A percentile compares a stretch with the other conserved stretches of the same genome.
These are phyloP conservation scores for Alligator sinensis DNA, from an alignment of 2,113 vertebrate species.

Conservation along the genomic window DNA sequence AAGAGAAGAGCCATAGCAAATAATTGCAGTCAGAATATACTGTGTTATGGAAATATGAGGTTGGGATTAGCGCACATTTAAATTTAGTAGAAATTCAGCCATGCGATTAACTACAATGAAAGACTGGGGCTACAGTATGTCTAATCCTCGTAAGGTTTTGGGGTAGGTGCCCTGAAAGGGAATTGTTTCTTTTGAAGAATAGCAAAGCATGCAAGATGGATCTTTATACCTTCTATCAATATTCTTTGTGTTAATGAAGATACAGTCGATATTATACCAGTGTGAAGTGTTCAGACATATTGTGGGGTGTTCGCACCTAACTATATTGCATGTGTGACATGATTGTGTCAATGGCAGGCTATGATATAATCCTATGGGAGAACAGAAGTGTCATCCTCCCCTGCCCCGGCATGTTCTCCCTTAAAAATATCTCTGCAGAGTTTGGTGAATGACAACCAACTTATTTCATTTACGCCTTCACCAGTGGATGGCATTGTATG, in stretches of 20 bases:
- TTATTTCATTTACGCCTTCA: background rate
- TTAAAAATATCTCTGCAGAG: background rate
- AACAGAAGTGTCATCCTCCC: rapidly evolving
- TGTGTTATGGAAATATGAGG: background rate
- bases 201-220: background rate
- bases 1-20: slow-evolving; percentile 11
- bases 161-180: background rate
- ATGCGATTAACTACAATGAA: background rate
- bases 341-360: background rate
- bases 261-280: background rate
- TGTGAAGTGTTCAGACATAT: background rate
- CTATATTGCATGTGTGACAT: background rate
- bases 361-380: background rate
- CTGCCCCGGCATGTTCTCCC: background rate
- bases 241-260: background rate
- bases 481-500: background rate
- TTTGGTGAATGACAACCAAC: background rate
- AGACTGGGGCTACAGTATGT: background rate
- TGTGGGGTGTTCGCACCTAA: background rate
- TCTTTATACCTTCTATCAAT: background rate
- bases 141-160: background rate
- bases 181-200: background rate
- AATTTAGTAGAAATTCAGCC: background rate
- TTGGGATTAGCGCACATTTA: background rate
- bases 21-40: background rate